Base-by-base conservation (phyloP, 2,113 vertebrate species). In the Petrocephalus zakoni region DNA sequence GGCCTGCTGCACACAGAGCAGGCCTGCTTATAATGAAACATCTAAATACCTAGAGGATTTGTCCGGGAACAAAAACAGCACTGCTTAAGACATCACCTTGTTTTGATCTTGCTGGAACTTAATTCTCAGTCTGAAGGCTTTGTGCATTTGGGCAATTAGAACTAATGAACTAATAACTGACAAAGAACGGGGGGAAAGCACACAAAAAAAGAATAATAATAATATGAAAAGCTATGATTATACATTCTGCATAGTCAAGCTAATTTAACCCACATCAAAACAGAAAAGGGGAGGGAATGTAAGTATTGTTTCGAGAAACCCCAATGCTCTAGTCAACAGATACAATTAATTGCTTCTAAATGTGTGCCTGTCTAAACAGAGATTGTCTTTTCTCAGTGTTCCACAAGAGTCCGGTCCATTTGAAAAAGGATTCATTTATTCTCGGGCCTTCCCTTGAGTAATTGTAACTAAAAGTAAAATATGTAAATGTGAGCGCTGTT, bases 301-400 rank as follows among this genome's bases (percentile, higher is more conserved):
- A 88, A 90, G 93, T 92, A 93, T 92, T 88, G 90, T 91, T 91
- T 90, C 89, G 91, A 89, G 90, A 93, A 94, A 94, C 94, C 93
- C 92, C 92, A 93, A 92, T 90, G 91, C 93, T 90, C 92, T 72
- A 88, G 93, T 93, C 94, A 89, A 92, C 91, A 86, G 92, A 93
- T 91, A 92, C 91, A 93, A 93, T 93, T 93, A 93, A 95, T 94
- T 92, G 92, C 88, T 88, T 88, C 90, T 93, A 94, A 78, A 94
- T 94, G 94, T 94, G 91, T 91, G 92, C 93, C 93, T 90, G 91
- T 93, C 93, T 92, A 94, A 95, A 94, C 92, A 93, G 89, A 92
- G 90, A 94, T 94, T 93, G 92, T 93, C 93, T 94, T 94, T 90
- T 91, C 93, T 94, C 94, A 94, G 94, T 93, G 92, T 91, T 94